Evolutionary conservation across 2,888 invertebrate genomes (phyloP).

Genomic region (Hemicrepidius hirtus): DNA sequence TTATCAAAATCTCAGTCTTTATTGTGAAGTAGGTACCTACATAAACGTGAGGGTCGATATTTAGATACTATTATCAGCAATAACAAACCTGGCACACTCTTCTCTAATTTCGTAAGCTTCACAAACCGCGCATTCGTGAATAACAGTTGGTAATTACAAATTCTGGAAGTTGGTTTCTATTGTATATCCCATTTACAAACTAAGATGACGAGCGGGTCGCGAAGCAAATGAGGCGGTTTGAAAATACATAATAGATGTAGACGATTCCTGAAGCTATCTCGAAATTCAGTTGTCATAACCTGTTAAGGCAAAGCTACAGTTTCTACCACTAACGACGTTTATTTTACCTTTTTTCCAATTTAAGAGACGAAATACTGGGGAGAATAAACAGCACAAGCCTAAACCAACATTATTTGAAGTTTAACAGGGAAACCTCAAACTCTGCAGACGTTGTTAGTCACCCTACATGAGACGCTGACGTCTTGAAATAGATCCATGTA

Average conservation of each 20-base stretch:
- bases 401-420: conserved; percentile 12
- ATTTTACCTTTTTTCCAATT: neutral
- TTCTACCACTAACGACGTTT: conserved; percentile 6
- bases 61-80: conserved; percentile 2
- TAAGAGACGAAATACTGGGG: neutral
- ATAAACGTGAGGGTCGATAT: neutral
- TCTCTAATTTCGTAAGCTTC: conserved; percentile 16
- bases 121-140: conserved; percentile 18
- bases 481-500: neutral
- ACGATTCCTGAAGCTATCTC: neutral
- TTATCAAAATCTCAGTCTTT: neutral
- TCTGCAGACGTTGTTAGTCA: neutral
- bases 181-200: conserved; percentile 27
- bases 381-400: conserved; percentile 8
- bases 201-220: neutral
- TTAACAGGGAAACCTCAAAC: neutral
- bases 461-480: neutral
- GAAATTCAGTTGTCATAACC: conserved; percentile 1
- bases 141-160: conserved; percentile 25
- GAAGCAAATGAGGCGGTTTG: conserved; percentile 22
- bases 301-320: neutral
- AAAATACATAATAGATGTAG: conserved; percentile 18
- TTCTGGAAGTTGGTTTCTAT: conserved; percentile 16
- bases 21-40: neutral
- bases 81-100: conserved; percentile 3